Evolutionary conservation across 2,888 invertebrate genomes (phyloP).

Genomic region (Saturnia pavonia): DNA sequence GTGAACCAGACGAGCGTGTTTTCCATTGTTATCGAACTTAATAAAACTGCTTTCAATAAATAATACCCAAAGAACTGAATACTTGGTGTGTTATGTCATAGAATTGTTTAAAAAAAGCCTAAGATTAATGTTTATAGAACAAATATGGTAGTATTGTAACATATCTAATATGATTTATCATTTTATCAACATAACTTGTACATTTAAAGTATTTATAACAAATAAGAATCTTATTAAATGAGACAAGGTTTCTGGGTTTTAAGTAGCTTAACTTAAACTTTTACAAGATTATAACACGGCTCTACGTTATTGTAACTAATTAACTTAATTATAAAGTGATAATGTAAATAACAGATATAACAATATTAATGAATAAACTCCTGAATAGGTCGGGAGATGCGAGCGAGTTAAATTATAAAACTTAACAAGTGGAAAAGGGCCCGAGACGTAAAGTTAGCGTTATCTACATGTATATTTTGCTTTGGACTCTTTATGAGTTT

Average conservation of each 20-base stretch:
- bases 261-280: neutral
- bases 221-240: neutral
- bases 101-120: neutral
- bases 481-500: slow-evolving; percentile 81
- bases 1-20: slow-evolving; percentile 53
- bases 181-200: neutral
- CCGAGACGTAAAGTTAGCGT: slow-evolving; percentile 76
- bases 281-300: neutral
- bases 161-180: neutral
- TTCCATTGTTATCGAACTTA: slow-evolving; percentile 42
- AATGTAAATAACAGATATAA: slow-evolving; percentile 69
- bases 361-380: slow-evolving; percentile 12
- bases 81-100: neutral
- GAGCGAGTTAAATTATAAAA: slow-evolving; percentile 55
- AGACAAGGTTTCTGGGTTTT: neutral
- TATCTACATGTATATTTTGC: slow-evolving; percentile 80
- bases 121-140: neutral
- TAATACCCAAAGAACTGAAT: neutral
- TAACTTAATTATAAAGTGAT: slow-evolving; percentile 69
- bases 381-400: slow-evolving; percentile 43
- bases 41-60: neutral
- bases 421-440: slow-evolving; percentile 77
- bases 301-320: slow-evolving; percentile 35
- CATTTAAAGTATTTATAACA: neutral
- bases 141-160: neutral